Base-by-base conservation (phyloP, 2,888 invertebrate species). In the Tubulanus polymorphus region DNA sequence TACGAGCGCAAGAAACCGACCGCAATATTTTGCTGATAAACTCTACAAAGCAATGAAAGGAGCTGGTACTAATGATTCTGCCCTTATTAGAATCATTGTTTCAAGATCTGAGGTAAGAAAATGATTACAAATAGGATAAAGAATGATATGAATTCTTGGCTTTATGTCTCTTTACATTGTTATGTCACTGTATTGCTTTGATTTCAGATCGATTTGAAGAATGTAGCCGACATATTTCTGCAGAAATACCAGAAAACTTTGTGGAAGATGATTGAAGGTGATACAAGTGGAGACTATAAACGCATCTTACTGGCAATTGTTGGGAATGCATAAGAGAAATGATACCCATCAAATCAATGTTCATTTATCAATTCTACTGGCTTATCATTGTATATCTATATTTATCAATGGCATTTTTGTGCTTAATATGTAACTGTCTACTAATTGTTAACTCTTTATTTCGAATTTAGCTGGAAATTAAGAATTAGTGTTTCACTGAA, bases 41-140 rank as follows among this genome's bases (percentile, higher is more conserved):
- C 59, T 77, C 25, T 61, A 72, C 59, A 64, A 69, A 27, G 67
- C 74, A 1, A 72, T 76, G 69, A 68, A 65, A 47, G 74, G 74
- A 15, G 57, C 63, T 20, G 77, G 77, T 3, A 75, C 76, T 10
- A 64, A 70, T 30, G 77, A 76, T 49, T 67, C 70, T 6, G 66
- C 68, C 20, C 66, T 77, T 28, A 76, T 73, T 23, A 55, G 76
- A 28, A 65, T 75, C 26, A 56, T 77, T 35, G 71, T 75, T 18
- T 71, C 74, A 2, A 65, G 75, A 53, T 75, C 73, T 37, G 77
- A 76, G 73, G 77, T 76, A 48, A 54, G 59, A 32, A n/a, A n/a
- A n/a, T n/a, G n/a, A n/a, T n/a, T n/a, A n/a, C n/a, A n/a, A n/a
- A n/a, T n/a, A n/a, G n/a, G n/a, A n/a, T n/a, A n/a, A n/a, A n/a